These are phyloP conservation scores for Cydia splendana DNA, from an alignment of 1,140 invertebrate species.

Conservation along the genomic window DNA sequence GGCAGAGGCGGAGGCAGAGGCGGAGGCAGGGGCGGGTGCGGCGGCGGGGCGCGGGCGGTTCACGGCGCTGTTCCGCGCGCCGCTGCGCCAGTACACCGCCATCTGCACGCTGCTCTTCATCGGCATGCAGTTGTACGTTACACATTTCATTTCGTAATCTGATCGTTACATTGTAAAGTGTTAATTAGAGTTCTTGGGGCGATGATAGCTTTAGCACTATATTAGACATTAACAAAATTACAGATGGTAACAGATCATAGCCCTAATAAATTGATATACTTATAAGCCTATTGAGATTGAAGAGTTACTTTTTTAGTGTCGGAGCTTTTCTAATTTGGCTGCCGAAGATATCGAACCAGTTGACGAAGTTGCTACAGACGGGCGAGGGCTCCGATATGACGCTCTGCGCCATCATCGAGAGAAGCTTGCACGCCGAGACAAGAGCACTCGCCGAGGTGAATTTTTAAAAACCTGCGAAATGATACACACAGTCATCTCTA, in stretches of 20 bases:
- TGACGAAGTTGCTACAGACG: constrained; percentile 52
- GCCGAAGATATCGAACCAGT: constrained; percentile 60
- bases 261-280: too few relatives aligned
- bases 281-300: constrained; percentile 14
- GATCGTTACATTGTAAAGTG: too few relatives aligned
- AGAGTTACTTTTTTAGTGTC: constrained; percentile 41
- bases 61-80: constrained; percentile 53
- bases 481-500: too few relatives aligned
- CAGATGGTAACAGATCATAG: background rate
- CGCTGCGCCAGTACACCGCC: constrained; percentile 57
- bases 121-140: background rate
- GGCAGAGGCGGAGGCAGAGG: too few relatives aligned
- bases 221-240: too few relatives aligned
- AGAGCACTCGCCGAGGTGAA: too few relatives aligned
- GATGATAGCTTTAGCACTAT: too few relatives aligned
- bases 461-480: too few relatives aligned
- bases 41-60: constrained; percentile 39
- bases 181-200: too few relatives aligned
- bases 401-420: constrained; percentile 53
- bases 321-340: constrained; percentile 62
- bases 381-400: constrained; percentile 54
- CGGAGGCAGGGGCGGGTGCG: too few relatives aligned
- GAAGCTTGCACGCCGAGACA: too few relatives aligned
- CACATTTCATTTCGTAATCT: background rate
- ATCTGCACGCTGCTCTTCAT: constrained; percentile 53